Evolutionary conservation across 64 coral and sea anemone genomes (phyloP).

Genomic region (Orbicella faveolata): DNA sequence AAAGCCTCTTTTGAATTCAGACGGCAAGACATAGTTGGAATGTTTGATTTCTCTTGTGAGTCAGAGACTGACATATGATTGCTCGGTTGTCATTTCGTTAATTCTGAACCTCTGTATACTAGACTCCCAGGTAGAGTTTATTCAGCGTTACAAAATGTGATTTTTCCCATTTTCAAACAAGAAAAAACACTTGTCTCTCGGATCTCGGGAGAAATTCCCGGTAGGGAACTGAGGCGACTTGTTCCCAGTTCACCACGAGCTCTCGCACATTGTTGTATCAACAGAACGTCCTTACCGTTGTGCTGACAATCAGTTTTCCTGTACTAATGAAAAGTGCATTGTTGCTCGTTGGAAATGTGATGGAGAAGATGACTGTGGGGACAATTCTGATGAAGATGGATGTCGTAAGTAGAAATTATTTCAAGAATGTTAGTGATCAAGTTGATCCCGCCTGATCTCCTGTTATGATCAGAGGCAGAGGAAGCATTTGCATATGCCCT

Average conservation of each 20-base stretch:
- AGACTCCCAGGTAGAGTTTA: no score
- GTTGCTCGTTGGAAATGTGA: constrained; percentile 26
- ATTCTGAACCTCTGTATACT: not conserved
- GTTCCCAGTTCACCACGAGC: not conserved
- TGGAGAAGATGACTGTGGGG: constrained; percentile 60
- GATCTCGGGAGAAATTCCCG: no score
- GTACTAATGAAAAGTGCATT: constrained; percentile 30
- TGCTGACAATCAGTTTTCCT: constrained; percentile 16
- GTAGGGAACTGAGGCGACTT: not conserved
- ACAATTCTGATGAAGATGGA: constrained; percentile 43
- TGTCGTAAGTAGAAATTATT: constrained; percentile 40
- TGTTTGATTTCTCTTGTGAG: not conserved
- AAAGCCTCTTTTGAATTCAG: not conserved
- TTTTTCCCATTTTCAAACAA: not conserved
- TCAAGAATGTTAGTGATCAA: not conserved
- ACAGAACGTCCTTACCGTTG: constrained; percentile 1
- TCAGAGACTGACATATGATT: not conserved
- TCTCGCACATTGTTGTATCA: not conserved
- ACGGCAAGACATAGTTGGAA: not conserved
- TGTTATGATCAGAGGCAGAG: no score
- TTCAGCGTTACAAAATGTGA: no score
- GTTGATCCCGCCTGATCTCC: not conserved
- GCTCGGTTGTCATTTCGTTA: not conserved
- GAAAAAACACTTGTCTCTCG: not conserved
- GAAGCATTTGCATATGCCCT: no score